Evolutionary conservation across 2,113 vertebrate species (phyloP), one percentile per base, ranked within the genome.

Genomic region (Cygnus buccinator): DNA sequence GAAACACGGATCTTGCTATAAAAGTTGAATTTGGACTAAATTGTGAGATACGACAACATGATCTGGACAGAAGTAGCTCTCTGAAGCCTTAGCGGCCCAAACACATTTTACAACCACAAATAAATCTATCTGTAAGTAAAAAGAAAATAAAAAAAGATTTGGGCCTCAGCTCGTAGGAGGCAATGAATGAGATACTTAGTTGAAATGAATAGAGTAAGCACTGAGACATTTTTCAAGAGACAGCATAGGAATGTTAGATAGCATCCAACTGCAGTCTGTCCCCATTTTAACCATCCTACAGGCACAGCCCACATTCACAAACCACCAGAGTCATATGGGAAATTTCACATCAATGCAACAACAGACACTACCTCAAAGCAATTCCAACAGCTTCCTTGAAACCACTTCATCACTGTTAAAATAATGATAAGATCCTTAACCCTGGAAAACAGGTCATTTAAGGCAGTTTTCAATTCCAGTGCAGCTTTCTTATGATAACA

Each of bases 401-500:
- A 89, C 37, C 18, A 43, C 26, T 65, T 78, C 37, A 87, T 19
- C 0, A 0, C 29, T 1, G 6, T 41, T 43, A 29, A 35, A 91
- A 55, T 0, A 41, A n/a, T 5, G 9, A 71, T 66, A 89, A 76
- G 89, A 33, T n/a, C 74, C 35, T 65, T 48, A 55, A 37, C 37
- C 57, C 61, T 78, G 71, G 0, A 50, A 50, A 71, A 70, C 20
- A 41, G 61, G 84, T 55, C 75, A 41, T 87, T 66, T n/a, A 68
- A 48, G 62, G 41, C 8, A 68, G 70, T 66, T 82, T 96, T 84
- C 48, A 39, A 15, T 54, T 65, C 79, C 74, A 82, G 7, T 44
- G 62, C 66, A 75, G 73, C 74, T 84, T 96, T 89, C 77, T 87
- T 65, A 80, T 55, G 55, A 65, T 81, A 92, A 77, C 82, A 80